Evolutionary conservation across 2,113 vertebrate species (phyloP).

Genomic region (Irena cyanogastra): DNA sequence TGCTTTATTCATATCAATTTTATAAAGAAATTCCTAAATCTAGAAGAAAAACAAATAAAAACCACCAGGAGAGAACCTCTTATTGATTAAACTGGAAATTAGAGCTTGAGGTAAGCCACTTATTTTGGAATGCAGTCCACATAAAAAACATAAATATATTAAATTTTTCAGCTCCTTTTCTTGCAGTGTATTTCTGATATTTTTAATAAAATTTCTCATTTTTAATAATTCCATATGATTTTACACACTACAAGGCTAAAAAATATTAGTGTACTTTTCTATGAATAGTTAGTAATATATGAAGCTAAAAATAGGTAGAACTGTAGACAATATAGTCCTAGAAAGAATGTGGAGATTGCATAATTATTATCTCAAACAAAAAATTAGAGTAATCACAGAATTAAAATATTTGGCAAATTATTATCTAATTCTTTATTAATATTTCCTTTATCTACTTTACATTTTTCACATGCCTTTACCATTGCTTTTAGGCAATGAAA

Average conservation of each 20-base stretch:
- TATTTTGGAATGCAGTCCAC: not conserved
- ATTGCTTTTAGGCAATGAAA: not conserved
- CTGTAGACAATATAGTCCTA: not conserved
- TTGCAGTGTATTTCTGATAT: not conserved
- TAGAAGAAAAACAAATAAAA: not conserved
- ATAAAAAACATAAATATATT: not conserved
- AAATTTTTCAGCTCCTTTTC: not conserved
- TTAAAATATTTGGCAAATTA: not conserved
- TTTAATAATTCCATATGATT: not conserved
- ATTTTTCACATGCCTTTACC: not conserved
- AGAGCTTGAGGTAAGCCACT: not conserved
- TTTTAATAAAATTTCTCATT: not conserved
- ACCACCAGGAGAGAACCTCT: accelerated
- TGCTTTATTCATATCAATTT: not conserved
- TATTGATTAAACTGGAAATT: not conserved
- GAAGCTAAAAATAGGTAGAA: not conserved
- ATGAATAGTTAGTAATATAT: too few relatives aligned
- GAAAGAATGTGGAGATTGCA: not conserved
- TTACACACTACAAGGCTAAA: not conserved
- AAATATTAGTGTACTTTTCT: not conserved
- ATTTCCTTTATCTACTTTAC: not conserved
- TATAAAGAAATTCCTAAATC: not conserved
- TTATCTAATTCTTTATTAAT: not conserved
- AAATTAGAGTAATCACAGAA: not conserved
- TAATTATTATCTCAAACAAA: not conserved